Conservation (phyloP, 2,113 vertebrate genomes). For the Ciconia boyciana region DNA sequence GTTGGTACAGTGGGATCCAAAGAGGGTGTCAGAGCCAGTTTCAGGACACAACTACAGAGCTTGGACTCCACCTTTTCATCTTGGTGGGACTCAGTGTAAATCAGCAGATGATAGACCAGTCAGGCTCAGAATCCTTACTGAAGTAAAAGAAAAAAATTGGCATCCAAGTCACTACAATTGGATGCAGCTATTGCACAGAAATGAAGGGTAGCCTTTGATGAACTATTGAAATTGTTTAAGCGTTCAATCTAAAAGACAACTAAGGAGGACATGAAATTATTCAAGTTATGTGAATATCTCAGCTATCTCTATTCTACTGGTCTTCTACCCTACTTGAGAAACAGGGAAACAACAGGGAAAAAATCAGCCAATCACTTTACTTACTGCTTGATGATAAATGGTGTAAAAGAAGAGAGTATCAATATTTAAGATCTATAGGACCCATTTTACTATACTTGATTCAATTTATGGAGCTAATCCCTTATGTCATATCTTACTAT, state of each 20-base stretch:
- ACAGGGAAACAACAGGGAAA: not conserved
- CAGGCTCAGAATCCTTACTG: not conserved
- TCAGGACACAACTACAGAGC: not conserved
- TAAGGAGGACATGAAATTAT: not conserved
- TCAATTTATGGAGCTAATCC: not conserved
- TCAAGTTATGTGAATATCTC: not conserved
- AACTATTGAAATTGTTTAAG: not conserved
- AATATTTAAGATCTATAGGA: not conserved
- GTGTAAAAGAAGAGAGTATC: not conserved
- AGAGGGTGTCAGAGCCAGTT: not conserved
- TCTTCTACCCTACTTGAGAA: not conserved
- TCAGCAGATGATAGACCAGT: not conserved
- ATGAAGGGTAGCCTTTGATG: not conserved
- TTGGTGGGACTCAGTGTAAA: not conserved
- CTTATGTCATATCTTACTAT: not conserved
- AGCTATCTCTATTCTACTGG: not conserved
- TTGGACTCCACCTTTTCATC: not conserved
- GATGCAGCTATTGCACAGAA: not conserved
- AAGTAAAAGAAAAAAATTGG: not conserved
- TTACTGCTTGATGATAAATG: not conserved
- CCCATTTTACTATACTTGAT: not conserved
- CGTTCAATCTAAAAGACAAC: not conserved
- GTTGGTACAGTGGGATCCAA: not conserved
- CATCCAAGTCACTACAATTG: not conserved
- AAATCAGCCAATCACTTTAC: not conserved